A percentile compares a stretch with the other conserved stretches of the same genome.
phyloP scores from a whole-genome alignment of 2,888 invertebrate genomes.

The Trissoscelio sp. region DNA sequence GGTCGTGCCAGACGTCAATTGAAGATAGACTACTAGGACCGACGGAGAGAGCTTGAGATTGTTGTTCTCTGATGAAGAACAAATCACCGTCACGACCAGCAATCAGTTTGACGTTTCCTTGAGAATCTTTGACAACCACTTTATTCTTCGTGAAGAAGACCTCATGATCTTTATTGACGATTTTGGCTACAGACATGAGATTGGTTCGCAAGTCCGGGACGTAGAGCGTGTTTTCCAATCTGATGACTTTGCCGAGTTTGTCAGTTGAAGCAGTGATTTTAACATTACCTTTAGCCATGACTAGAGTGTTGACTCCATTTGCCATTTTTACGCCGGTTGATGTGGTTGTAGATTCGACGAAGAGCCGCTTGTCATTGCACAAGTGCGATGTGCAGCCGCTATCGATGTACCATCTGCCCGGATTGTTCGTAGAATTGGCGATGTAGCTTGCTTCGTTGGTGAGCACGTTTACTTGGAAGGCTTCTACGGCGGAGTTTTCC shows the following conservation, averaged over 20 bases:
- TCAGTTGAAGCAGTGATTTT: too few relatives aligned
- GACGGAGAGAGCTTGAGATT: neutral
- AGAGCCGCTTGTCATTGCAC: constrained; percentile 27
- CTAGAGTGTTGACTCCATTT: too few relatives aligned
- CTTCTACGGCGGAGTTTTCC: too few relatives aligned
- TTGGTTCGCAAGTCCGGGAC: constrained; percentile 69
- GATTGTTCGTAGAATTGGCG: too few relatives aligned
- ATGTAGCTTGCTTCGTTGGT: too few relatives aligned
- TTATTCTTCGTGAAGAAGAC: constrained; percentile 47
- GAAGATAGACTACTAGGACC: neutral
- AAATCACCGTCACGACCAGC: too few relatives aligned
- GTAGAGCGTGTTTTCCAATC: constrained; percentile 55
- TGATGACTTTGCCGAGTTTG: too few relatives aligned
- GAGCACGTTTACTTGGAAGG: too few relatives aligned
- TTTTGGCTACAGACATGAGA: constrained; percentile 67
- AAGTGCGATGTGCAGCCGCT: constrained; percentile 36
- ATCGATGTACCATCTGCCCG: constrained; percentile 26
- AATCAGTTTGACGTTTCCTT: too few relatives aligned
- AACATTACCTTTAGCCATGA: constrained; percentile 18
- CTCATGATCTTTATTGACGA: constrained; percentile 59
- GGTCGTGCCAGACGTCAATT: constrained; percentile 60
- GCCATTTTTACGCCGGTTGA: too few relatives aligned
- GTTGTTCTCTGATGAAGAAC: too few relatives aligned
- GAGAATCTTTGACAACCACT: constrained; percentile 45
- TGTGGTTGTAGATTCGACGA: too few relatives aligned